Base-by-base conservation (phyloP, 2,888 invertebrate species). In the Aspidiotus rigidus region DNA sequence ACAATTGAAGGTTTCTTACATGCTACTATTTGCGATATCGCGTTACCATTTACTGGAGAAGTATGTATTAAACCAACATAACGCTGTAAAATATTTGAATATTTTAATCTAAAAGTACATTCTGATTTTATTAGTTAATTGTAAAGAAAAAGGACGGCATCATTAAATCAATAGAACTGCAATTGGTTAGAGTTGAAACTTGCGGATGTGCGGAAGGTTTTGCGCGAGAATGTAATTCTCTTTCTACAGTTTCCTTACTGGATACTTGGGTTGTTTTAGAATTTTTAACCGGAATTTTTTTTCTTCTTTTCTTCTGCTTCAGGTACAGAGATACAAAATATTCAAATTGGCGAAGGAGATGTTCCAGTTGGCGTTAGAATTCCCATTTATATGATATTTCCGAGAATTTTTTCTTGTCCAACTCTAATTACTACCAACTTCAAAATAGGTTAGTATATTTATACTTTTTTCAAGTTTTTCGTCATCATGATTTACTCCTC, bases 321-420 rank as follows among this genome's bases (percentile, higher is more conserved):
- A 92, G 95, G 94, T 16, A 97, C 96, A 9, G 97, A 98, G 83
- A 93, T 98, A 74, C 97, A 97, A 82, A 97, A 95, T 78, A 94
- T 98, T 77, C 97, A 98, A 83, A 88, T 97, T 72, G 94, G 92
- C 1, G 93, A 92, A 76, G 97, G 97, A 42, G 93, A 96, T 80
- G 86, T 93, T 66, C 83, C 86, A 64, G 85, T 89, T 71, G 86
- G 87, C 72, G 80, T 94, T 61, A 84, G 87, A 73, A 85, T 98
- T 76, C 95, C 96, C 42, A 90, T 97, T 76, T 86, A 91, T 80
- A 95, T 97, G 95, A 86, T 96, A 76, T 89, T 97, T 79, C 97
- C 97, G 66, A 81, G 97, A 62, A 83, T 97, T 63, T 98, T 97
- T 80, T 93, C 96, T 1, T 96, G 96, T 77, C 94, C 96, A 55